Evolutionary conservation across 37 sponge, comb jelly and placozoan genomes (phyloP), one percentile per base, ranked within the genome.

Genomic region (Crambe crambe): DNA sequence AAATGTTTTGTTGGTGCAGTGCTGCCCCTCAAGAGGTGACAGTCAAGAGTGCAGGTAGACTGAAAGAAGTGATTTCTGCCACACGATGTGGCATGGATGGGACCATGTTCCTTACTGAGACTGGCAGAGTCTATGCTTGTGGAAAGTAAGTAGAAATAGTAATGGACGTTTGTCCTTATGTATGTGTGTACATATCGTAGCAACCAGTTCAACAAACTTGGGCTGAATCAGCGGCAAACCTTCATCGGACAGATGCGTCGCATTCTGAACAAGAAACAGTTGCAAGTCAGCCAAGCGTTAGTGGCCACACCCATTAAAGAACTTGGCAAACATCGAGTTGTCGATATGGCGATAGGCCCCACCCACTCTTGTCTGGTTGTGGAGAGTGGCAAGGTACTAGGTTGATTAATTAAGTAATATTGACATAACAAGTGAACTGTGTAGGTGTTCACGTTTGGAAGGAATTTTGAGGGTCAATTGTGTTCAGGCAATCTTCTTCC

Each of bases 111-210:
- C 83, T 98, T 37, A 98, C 98, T 26, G 81, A 77, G 27, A 82
- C 78, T 56, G 96, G 96, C 15, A 70, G 86, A 56, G 57, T 95
- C 23, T 88, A 84, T 59, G 98, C 95, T 5, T 93, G 95, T 78
- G 98, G 98, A 60, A 95, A 83, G 96, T 95, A 70, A 80, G 81
- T 71, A n/a, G n/a, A n/a, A n/a, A n/a, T n/a, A n/a, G n/a, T n/a
- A n/a, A n/a, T n/a, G n/a, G n/a, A n/a, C n/a, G n/a, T n/a, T n/a
- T n/a, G n/a, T n/a, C n/a, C n/a, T n/a, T n/a, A n/a, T n/a, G n/a
- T n/a, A n/a, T n/a, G n/a, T n/a, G n/a, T n/a, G n/a, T n/a, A n/a
- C n/a, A 18, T 8, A 23, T 17, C 25, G 29, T 32, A 98, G 98
- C 56, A 98, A 98, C 69, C 77, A 81, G 41, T 77, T 86, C 69